Base-by-base conservation (phyloP, 2,113 vertebrate species). In the Athene cunicularia region DNA sequence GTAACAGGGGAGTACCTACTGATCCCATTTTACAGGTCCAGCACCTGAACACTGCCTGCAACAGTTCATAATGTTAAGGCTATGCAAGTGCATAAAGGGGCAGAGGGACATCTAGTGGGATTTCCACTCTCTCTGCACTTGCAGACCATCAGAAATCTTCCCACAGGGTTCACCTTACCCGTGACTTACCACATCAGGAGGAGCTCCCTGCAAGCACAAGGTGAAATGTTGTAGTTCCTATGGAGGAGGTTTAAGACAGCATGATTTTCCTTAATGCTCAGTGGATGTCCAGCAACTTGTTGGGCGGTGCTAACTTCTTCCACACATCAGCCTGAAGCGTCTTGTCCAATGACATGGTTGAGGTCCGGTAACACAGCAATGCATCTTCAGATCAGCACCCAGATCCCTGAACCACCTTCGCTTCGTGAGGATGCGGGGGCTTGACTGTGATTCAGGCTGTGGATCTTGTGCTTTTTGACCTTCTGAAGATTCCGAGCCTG, bases 81-180 rank as follows among this genome's bases (percentile, higher is more conserved):
- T 64, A 23, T 15, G 53, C 71, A 88, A 52, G 49, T 45, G 80
- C 80, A 63, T 75, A 28, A 95, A 89, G 92, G 39, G 60, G 13
- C 94, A 96, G 92, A 95, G 95, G 77, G 94, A 96, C 94, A 95
- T 64, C 88, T 96, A 96, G 95, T 94, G 94, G 88, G 95, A 91
- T 91, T 86, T 81, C 52, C 39, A 64, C 60, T 71, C 30, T 66
- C 26, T 79, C 52, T 63, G 68, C 43, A 17, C 26, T 71, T 95
- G 64, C 76, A 89, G 60, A 35, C 41, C 82, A 67, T 18, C 86
- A 77, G 56, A 77, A 86, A 56, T 68, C 50, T 75, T 77, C 28
- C 45, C 41, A 39, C 16, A 35, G 55, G 14, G 6, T 39, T 95
- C 41, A 37, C n/a, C 55, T 86, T 50, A 55, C 28, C 12, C 53